These are phyloP conservation scores for Empidonax traillii DNA, from an alignment of 2,113 vertebrate genomes.

Conservation along the genomic window DNA sequence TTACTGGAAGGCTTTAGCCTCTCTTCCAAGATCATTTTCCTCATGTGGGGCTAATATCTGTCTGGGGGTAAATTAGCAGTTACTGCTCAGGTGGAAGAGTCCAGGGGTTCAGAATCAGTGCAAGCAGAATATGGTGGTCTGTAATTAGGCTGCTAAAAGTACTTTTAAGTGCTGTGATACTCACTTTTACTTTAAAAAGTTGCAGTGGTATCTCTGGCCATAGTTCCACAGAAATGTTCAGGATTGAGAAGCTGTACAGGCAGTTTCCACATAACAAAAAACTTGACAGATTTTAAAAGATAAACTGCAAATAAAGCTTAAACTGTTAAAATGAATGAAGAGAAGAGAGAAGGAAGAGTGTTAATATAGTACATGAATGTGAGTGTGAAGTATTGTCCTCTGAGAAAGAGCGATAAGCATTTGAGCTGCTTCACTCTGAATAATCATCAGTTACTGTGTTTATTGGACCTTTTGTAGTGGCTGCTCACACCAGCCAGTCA, in stretches of 20 bases:
- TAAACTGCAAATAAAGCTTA: neutral
- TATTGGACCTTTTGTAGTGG: neutral
- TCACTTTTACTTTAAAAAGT: neutral
- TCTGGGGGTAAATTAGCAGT: neutral
- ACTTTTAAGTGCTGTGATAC: neutral
- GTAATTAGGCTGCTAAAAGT: neutral
- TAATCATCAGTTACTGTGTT: neutral
- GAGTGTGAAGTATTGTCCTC: neutral
- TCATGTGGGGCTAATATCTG: neutral
- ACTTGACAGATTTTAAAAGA: neutral
- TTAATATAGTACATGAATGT: neutral
- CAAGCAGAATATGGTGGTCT: neutral
- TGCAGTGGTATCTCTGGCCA: neutral
- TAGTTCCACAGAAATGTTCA: neutral
- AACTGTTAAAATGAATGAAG: fast-evolving
- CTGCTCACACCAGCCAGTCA: neutral
- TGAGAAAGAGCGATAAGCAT: neutral
- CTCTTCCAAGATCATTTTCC: neutral
- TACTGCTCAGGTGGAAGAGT: neutral
- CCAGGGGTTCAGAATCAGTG: neutral
- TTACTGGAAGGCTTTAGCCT: neutral
- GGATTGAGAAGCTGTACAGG: neutral
- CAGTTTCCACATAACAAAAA: neutral
- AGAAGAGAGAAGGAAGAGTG: neutral
- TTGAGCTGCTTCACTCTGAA: neutral